Evolutionary conservation across 2,113 vertebrate genomes (phyloP).

Genomic region (Aplodontia rufa): DNA sequence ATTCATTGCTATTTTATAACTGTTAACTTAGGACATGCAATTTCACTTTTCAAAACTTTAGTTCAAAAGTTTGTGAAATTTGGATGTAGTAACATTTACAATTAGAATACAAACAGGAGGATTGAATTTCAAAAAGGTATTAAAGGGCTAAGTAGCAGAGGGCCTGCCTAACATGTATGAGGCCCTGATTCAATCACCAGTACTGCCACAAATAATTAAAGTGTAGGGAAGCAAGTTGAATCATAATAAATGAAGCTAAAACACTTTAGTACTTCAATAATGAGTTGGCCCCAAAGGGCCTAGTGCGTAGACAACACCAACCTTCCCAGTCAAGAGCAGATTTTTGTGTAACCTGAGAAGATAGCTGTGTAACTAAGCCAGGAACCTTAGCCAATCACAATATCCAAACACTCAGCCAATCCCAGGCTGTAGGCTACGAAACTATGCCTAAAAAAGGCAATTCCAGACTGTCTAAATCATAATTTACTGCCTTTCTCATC

Average conservation of each 20-base stretch:
- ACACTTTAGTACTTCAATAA: background rate
- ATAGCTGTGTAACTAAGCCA: background rate
- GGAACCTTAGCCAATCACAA: background rate
- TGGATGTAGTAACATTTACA: background rate
- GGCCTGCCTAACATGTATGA: background rate
- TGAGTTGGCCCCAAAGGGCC: background rate
- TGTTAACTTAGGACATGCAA: background rate
- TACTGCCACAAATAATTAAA: background rate
- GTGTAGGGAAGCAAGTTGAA: background rate
- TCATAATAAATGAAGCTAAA: background rate
- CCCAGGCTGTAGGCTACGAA: too few relatives aligned
- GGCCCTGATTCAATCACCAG: background rate
- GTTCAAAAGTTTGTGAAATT: background rate
- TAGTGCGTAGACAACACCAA: too few relatives aligned
- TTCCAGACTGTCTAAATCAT: rapidly evolving
- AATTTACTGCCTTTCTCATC: background rate
- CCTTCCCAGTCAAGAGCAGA: too few relatives aligned
- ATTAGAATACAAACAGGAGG: background rate
- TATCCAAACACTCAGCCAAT: background rate
- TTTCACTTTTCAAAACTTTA: background rate
- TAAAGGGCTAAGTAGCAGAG: background rate
- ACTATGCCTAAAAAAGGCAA: background rate
- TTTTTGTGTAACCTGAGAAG: background rate
- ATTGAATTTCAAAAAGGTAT: background rate
- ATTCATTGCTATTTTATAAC: background rate